Percentiles rank a stretch among this genome's conserved stretches.
These are phyloP conservation scores for Caiman crocodilus DNA, from an alignment of 2,797 vertebrate species.

Conservation along the genomic window DNA sequence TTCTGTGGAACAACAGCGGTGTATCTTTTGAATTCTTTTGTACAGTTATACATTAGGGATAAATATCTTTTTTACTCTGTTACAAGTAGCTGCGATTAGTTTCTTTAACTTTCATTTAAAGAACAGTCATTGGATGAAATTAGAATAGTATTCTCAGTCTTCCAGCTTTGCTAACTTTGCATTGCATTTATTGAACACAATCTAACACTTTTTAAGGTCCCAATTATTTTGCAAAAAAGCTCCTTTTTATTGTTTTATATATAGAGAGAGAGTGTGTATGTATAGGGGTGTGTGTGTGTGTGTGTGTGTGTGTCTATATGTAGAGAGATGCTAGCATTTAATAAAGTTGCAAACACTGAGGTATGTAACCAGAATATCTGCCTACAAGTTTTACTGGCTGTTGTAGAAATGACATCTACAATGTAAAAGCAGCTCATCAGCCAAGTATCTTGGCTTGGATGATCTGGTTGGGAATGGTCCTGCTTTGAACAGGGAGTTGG, in stretches of 20 bases:
- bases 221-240: too few species aligned
- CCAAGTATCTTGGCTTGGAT: too few species aligned
- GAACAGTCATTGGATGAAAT: neutral
- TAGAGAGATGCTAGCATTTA: neutral
- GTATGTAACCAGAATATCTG: neutral
- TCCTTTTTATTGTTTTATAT: too few species aligned
- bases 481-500: too few species aligned
- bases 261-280: too few species aligned
- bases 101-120: neutral
- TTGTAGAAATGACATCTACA: neutral
- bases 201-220: too few species aligned
- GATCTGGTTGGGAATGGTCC: too few species aligned
- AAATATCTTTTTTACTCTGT: too few species aligned
- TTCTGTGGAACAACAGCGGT: neutral
- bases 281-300: too few species aligned
- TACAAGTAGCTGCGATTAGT: neutral
- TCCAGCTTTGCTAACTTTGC: neutral
- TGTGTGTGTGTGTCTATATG: too few species aligned
- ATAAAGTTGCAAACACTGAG: neutral
- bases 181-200: neutral
- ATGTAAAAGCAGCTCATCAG: neutral
- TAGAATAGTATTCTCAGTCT: neutral
- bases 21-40: neutral
- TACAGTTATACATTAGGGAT: neutral
- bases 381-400: neutral